These are phyloP conservation scores for Camelus bactrianus DNA, from an alignment of 2,113 vertebrate species.

Conservation along the genomic window DNA sequence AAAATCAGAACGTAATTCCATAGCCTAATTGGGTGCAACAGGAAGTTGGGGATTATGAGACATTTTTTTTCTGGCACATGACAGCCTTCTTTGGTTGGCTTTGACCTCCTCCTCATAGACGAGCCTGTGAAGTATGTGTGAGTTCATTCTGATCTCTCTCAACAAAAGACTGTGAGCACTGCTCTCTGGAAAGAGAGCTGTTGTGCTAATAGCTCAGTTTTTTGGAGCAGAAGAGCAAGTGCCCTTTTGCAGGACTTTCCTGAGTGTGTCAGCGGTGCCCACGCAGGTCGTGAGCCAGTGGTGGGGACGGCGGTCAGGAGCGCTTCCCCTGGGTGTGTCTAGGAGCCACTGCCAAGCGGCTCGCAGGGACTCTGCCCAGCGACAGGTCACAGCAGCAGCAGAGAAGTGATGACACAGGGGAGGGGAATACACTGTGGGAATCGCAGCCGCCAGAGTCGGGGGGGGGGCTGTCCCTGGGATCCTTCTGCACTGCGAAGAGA, in stretches of 20 bases:
- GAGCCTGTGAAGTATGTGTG: neutral
- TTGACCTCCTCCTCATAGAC: neutral
- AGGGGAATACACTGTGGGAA: neutral
- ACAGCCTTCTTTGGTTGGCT: neutral
- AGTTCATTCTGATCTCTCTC: constrained; percentile 3
- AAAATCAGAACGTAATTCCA: constrained; percentile 24
- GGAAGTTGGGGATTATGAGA: constrained; percentile 36
- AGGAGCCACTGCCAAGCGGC: neutral
- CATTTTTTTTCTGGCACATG: constrained; percentile 34
- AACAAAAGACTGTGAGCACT: neutral
- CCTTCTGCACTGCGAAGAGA: neutral
- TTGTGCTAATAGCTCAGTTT: neutral
- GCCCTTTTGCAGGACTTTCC: neutral
- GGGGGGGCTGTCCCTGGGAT: neutral
- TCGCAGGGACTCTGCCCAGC: neutral
- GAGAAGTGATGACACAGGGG: neutral
- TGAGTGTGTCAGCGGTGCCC: neutral
- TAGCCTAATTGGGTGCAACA: constrained; percentile 50
- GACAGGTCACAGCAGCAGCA: neutral
- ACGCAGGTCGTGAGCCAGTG: neutral
- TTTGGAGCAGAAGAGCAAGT: neutral
- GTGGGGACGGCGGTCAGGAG: neutral
- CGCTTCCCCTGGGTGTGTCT: no score
- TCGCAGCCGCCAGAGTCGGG: neutral
- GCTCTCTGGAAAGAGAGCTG: neutral